Evolutionary conservation across 2,113 vertebrate species (phyloP), one percentile per base, ranked within the genome.

Genomic region (Rhabdomys dilectus): DNA sequence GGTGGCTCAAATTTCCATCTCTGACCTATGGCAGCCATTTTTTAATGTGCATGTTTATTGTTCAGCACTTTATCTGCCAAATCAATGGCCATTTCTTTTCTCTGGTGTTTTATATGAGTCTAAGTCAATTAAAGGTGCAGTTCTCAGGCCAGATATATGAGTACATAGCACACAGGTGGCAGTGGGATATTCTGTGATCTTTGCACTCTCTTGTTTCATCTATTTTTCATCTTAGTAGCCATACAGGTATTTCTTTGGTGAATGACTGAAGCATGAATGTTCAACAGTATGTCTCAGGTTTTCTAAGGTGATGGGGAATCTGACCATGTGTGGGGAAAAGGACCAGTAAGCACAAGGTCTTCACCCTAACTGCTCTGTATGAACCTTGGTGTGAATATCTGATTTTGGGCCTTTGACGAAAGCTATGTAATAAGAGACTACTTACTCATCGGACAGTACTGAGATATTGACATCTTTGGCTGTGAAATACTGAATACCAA

Each of bases 371-470:
- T 84, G 66, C 62, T 80, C 75, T 60, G 45, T 24, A 4, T 73
- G 31, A 34, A 5, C 31, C 15, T 91, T 48, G 0, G 4, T 56
- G 60, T 1, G 24, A 34, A 53, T 93, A 72, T 89, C 58, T 68
- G 39, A 56, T 66, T 45, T 51, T 75, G 24, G 29, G 87, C 22
- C 82, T 95, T 91, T 60, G 36, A 19, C n/a, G 51, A 17, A 93
- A 22, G 51, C 77, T 26, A 8, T 42, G 7, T 88, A 42, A 51
- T 70, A 45, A 73, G 68, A 51, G 19, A 56, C 17, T 66, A 6
- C 81, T 93, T 80, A 31, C 31, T 96, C 87, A 80, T 31, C 58
- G 68, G 45, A 92, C 92, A 92, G 58, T 29, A 89, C 29, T 42
- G 29, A 80, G 51, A 60, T 2, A 15, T 88, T 96, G 56, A 1